These are phyloP conservation scores for Limanda limanda DNA, from an alignment of 2,113 vertebrate species.

Conservation along the genomic window DNA sequence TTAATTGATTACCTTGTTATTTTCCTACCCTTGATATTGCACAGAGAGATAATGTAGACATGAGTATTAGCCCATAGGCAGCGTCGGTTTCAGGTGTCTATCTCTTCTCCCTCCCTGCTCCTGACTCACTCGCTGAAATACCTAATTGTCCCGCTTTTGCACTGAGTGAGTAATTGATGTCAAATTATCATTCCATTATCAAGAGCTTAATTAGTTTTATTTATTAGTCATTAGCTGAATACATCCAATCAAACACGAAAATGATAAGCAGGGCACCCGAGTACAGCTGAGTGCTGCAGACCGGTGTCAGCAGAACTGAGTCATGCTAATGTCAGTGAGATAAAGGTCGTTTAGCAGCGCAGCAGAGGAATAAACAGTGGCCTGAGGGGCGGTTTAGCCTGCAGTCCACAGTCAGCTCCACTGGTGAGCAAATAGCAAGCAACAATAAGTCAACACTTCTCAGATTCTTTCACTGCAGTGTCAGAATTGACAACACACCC, in stretches of 20 bases:
- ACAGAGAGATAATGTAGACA: slow-evolving; percentile 68
- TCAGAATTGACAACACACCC: too few species aligned
- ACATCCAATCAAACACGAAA: slow-evolving; percentile 36
- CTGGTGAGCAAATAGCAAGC: too few species aligned
- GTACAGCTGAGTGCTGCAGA: slow-evolving; percentile 29
- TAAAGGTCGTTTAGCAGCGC: slow-evolving; percentile 14
- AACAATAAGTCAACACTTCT: too few species aligned
- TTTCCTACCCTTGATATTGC: slow-evolving; percentile 72
- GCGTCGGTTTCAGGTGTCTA: slow-evolving; percentile 54
- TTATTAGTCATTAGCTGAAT: slow-evolving; percentile 70
- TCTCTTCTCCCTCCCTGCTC: slow-evolving; percentile 17
- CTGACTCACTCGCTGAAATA: slow-evolving; percentile 44
- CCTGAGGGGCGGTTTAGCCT: too few species aligned
- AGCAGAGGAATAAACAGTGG: slow-evolving; percentile 16
- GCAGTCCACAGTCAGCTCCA: too few species aligned
- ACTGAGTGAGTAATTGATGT: slow-evolving; percentile 62
- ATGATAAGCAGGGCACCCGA: slow-evolving; percentile 38
- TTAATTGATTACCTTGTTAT: slow-evolving; percentile 82
- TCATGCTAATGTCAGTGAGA: slow-evolving; percentile 49
- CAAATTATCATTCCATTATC: slow-evolving; percentile 62
- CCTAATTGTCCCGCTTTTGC: slow-evolving; percentile 50
- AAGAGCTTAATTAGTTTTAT: slow-evolving; percentile 73
- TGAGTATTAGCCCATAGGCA: slow-evolving; percentile 58
- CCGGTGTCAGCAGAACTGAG: slow-evolving; percentile 10
- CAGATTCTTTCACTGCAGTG: too few species aligned